Evolutionary conservation across 2,113 vertebrate genomes (phyloP), one percentile per base, ranked within the genome.

Genomic region (Pimephales promelas): DNA sequence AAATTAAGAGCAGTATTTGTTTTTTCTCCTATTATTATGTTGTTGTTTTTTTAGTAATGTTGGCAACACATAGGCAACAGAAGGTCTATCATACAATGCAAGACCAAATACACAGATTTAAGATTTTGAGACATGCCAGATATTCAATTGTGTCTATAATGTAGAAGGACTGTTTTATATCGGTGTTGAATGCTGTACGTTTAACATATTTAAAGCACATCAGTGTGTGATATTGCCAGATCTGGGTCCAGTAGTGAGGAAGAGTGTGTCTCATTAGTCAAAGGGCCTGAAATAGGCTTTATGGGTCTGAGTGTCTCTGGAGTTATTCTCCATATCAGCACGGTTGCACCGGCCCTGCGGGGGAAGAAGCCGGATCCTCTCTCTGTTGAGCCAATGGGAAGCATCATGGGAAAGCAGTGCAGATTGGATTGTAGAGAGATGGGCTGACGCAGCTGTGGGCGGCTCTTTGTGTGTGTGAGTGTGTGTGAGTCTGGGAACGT

Each of bases 321-420:
- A 93, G 93, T 92, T 86, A 92, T 93, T 93, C 9, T 93, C 92
- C 93, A 91, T 94, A 94, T 94, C 94, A 93, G 89, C 92, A 87
- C 88, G 90, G 91, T 90, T 91, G 87, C 91, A 91, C 88, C 90
- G 90, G 91, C 91, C 92, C 93, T 90, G 91, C 92, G 93, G 93
- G 92, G 90, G 90, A 92, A 88, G 92, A 93, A 92, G 93, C 94
- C 90, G 79, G 91, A 92, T 94, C 92, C 94, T 92, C 92, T 93
- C 86, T 87, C 91, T 87, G 81, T 85, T 84, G 92, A 93, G 92
- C 93, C 92, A 93, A 92, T 91, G 92, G 92, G 92, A 93, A 92
- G 92, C 92, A 92, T 93, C 91, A 94, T 94, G 93, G 92, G 91
- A 93, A 92, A 92, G 91, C 10, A 89, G 92, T 92, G 91, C 90